Base-by-base conservation (phyloP, 2,888 invertebrate species). In the Ophioninae sp. region DNA sequence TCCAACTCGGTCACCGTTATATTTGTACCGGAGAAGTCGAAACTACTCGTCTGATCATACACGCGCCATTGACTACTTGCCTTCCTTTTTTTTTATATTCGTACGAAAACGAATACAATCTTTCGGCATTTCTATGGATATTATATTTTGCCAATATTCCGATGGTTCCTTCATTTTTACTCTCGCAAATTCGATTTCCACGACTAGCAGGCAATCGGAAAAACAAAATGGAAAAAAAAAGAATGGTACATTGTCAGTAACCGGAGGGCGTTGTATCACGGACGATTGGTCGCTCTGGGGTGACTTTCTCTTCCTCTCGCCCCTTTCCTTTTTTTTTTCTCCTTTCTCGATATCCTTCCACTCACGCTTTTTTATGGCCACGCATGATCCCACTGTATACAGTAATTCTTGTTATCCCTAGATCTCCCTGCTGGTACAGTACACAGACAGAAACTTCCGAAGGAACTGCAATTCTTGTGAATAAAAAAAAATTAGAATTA, bases 231-330 rank as follows among this genome's bases (percentile, higher is more conserved):
- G 23, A 61, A 39, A 72, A 61, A 73, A 73, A 79, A 74, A 50
- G 79, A 65, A 67, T 72, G 30, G 74, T 2, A 56, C 57, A 73
- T 80, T 69, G 76, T 21, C 64, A 72, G 70, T 72, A 57, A 57
- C 73, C 39, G 79, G 81, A 84, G 84, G 81, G 76, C 85, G 85
- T 85, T 86, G 84, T 79, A 78, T 56, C 83, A 87, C 85, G 85
- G 85, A 85, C 86, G 86, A 87, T 87, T 87, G 87, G 85, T 82
- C 81, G 79, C 82, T 84, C 80, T 65, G 75, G 72, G 75, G 80
- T 69, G 65, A 72, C 79, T 73, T 81, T 77, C 70, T n/a, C n/a
- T n/a, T n/a, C n/a, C n/a, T n/a, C n/a, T n/a, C n/a, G n/a, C n/a
- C n/a, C 79, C 72, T 79, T 59, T 59, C 76, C 50, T 81, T 61